Evolutionary conservation across 1,140 invertebrate species (phyloP), one percentile per base, ranked within the genome.

Genomic region (Drosophila navojoa): DNA sequence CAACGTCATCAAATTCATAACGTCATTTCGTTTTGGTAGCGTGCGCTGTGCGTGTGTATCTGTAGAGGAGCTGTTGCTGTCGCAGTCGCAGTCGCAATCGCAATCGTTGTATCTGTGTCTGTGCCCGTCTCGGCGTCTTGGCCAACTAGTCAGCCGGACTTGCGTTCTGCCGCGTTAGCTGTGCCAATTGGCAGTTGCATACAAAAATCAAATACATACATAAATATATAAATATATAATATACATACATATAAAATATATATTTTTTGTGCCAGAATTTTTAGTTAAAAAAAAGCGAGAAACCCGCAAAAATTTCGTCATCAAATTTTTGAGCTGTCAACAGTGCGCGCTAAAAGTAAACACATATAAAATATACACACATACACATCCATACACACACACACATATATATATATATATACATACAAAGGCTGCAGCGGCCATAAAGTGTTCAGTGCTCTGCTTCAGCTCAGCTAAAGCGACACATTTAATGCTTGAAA

Each of bases 401-500:
- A 49, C 35, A 77, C 55, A 53, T 40, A 27, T 38, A 66, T 22
- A 74, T 22, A 58, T 40, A 70, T 10, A 70, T 15, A 59, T 45
- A 49, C 42, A 59, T 22, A 63, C 59, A 68, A 82, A 81, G 71
- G 76, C 76, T 77, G 50, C 49, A 67, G 54, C 60, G 79, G 84
- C 82, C 79, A 44, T 87, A 87, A 87, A 87, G 82, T 89, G 82
- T 47, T 59, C 42, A 47, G 54, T 42, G 54, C 15, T 53, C 73
- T 4, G 13, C 54, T 27, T 47, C 35, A 32, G 7, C 40, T 25
- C 59, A 61, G 58, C 74, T 74, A 64, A 77, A 77, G 45, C 76
- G 77, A 79, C 77, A 79, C 77, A 79, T 86, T 86, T 89, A 73
- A 86, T 82, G 79, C 82, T 87, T 77, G 63, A 77, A 76, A 81